phyloP scores from a whole-genome alignment of 2,888 invertebrate species.

The Mimas tiliae region DNA sequence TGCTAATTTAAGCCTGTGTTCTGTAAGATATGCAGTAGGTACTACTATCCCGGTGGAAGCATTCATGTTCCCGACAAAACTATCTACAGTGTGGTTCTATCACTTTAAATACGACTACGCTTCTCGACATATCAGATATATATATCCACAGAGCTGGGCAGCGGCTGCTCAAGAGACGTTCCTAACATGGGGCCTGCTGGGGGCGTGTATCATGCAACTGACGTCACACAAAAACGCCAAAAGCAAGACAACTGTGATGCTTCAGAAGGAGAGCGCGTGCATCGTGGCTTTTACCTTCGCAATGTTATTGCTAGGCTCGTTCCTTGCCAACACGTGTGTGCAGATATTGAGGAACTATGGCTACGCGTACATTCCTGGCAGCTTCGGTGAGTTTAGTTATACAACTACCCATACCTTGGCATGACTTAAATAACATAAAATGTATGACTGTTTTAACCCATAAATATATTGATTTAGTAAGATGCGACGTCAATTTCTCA shows the following conservation, averaged over 20 bases:
- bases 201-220: constrained; percentile 92
- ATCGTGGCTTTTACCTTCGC: constrained; percentile 87
- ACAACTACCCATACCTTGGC: not conserved
- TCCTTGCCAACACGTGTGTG: constrained; percentile 93
- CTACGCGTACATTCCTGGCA: constrained; percentile 91
- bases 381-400: constrained; percentile 88
- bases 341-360: constrained; percentile 90
- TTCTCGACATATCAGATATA: no score
- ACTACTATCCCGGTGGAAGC: no score
- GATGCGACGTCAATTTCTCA: no score
- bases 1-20: no score
- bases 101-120: not conserved
- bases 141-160: constrained; percentile 89
- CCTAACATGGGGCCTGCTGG: constrained; percentile 94
- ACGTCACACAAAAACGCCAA: constrained; percentile 90
- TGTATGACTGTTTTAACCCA: no score
- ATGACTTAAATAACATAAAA: constrained; percentile 1
- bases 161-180: constrained; percentile 95
- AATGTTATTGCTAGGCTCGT: constrained; percentile 89
- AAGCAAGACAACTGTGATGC: constrained; percentile 76
- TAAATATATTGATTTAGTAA: no score
- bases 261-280: constrained; percentile 80
- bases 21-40: no score
- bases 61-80: not conserved
- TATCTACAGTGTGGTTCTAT: not conserved